Conservation (phyloP, 2,888 invertebrate genomes). For the Loripinus fragilis region DNA sequence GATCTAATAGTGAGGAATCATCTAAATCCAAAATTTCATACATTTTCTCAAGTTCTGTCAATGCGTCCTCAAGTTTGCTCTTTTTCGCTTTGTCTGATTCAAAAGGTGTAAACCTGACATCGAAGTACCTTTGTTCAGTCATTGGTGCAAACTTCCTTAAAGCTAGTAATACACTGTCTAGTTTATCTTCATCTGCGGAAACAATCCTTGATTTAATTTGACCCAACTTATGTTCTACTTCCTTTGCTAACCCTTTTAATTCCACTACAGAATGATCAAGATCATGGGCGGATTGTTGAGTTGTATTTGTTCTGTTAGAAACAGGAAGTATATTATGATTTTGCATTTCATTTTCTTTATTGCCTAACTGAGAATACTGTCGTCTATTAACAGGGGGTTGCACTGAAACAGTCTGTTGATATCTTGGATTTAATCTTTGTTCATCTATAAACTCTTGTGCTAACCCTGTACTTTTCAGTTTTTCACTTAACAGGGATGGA, state of each 20-base stretch:
- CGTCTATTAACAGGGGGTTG: conserved; percentile 17
- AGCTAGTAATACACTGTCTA: conserved; percentile 75
- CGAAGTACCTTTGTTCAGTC: conserved; percentile 63
- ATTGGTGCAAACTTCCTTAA: conserved; percentile 74
- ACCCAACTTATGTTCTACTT: conserved; percentile 73
- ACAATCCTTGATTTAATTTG: conserved; percentile 74
- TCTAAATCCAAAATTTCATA: conserved; percentile 75
- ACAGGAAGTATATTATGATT: not conserved
- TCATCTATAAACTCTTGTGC: conserved; percentile 60
- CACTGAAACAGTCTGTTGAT: not conserved
- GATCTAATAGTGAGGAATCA: conserved; percentile 64
- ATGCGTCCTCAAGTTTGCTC: conserved; percentile 76
- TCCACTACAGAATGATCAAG: conserved; percentile 75
- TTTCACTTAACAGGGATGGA: conserved; percentile 73
- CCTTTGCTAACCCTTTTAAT: conserved; percentile 72
- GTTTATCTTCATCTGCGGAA: conserved; percentile 72
- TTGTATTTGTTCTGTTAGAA: conserved; percentile 37
- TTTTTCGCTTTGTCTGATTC: conserved; percentile 70
- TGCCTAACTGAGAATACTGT: not conserved
- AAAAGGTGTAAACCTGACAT: conserved; percentile 60
- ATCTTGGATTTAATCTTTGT: conserved; percentile 4
- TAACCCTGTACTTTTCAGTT: conserved; percentile 75
- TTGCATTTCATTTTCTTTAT: conserved; percentile 23
- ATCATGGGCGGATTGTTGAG: conserved; percentile 29
- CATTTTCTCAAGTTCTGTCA: conserved; percentile 79